Conservation (phyloP, 2,797 vertebrate genomes). For the Acipenser transmontanus region DNA sequence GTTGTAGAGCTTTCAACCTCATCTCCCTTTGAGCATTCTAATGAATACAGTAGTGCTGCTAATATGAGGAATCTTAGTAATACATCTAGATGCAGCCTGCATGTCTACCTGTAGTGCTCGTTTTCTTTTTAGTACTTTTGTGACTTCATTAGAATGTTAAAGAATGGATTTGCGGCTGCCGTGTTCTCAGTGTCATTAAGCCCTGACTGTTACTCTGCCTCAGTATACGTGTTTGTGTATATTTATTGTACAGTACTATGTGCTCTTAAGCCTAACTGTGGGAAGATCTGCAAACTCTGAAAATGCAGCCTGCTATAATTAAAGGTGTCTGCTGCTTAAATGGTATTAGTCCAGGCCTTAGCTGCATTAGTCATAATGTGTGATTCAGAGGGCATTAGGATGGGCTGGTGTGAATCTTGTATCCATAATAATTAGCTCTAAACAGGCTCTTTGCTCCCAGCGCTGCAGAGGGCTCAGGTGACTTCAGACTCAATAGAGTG, state of each 20-base stretch:
- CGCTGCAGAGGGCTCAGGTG: conserved; percentile 22
- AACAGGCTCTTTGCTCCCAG: conserved; percentile 30
- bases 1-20: too few species aligned
- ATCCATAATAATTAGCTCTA: conserved; percentile 31
- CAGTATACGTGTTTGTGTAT: background rate
- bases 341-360: conserved; percentile 32
- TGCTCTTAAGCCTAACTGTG: background rate
- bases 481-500: conserved; percentile 31
- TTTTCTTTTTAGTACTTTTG: too few species aligned
- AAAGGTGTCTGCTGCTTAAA: conserved; percentile 34
- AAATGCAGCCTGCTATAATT: background rate
- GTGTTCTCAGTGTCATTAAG: too few species aligned
- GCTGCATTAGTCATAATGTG: conserved; percentile 16
- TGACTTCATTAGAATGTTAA: too few species aligned
- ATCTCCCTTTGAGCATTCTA: too few species aligned
- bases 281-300: background rate
- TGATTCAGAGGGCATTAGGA: conserved; percentile 18
- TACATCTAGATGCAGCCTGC: too few species aligned
- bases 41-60: too few species aligned
- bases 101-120: too few species aligned
- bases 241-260: background rate
- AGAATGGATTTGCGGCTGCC: too few species aligned
- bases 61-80: too few species aligned
- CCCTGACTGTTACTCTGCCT: background rate
- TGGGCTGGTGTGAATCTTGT: conserved; percentile 19